These are phyloP conservation scores for Lithophane socia DNA, from an alignment of 2,888 invertebrate genomes.

Conservation along the genomic window DNA sequence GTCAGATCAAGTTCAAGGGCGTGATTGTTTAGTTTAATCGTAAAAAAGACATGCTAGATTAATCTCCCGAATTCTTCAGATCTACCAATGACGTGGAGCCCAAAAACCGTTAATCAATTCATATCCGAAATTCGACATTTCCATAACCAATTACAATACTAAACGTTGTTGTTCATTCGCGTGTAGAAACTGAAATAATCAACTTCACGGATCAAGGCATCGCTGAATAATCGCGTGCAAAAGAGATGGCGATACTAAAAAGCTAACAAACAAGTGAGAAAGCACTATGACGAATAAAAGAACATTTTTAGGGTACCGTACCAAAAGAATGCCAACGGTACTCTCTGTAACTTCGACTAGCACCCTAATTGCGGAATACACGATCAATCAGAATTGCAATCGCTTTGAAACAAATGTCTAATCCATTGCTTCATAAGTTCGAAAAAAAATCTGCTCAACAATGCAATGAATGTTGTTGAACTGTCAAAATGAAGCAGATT, in stretches of 20 bases:
- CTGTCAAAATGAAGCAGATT: too few relatives aligned
- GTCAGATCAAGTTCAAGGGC: too few relatives aligned
- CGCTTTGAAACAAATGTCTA: too few relatives aligned
- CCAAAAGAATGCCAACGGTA: not conserved
- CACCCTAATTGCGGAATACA: too few relatives aligned
- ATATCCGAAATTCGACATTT: slow-evolving; percentile 12
- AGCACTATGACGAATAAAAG: slow-evolving; percentile 34
- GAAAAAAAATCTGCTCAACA: too few relatives aligned
- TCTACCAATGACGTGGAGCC: too few relatives aligned
- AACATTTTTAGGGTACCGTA: slow-evolving; percentile 32
- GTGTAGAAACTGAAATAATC: slow-evolving; percentile 58
- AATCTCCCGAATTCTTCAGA: too few relatives aligned
- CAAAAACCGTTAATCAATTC: slow-evolving; percentile 1
- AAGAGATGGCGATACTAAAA: slow-evolving; percentile 23
- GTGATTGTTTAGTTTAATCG: too few relatives aligned
- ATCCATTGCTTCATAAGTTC: too few relatives aligned
- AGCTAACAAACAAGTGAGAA: slow-evolving; percentile 24
- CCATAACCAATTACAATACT: slow-evolving; percentile 37
- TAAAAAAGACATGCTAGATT: too few relatives aligned
- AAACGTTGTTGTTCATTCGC: slow-evolving; percentile 32
- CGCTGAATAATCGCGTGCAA: slow-evolving; percentile 36
- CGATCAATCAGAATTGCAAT: too few relatives aligned
- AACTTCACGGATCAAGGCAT: slow-evolving; percentile 61
- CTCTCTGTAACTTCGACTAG: not conserved
- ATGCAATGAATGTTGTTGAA: too few relatives aligned